Percentiles rank a stretch among this genome's conserved stretches.
phyloP scores from a whole-genome alignment of 2,113 vertebrate genomes.

The Astatotilapia flaviijosephi region DNA sequence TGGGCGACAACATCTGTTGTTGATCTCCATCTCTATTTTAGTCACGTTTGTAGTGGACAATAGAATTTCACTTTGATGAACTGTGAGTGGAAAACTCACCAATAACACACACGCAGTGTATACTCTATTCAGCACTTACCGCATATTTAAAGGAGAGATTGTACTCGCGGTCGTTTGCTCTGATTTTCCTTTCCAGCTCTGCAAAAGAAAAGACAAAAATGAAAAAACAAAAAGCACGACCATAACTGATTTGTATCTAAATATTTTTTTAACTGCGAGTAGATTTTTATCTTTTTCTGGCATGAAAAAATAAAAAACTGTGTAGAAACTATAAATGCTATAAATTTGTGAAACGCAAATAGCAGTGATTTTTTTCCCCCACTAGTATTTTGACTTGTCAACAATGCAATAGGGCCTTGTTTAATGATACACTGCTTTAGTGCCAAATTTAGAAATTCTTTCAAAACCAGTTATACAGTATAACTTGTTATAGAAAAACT shows the following conservation, averaged over 20 bases:
- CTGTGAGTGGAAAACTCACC: background rate
- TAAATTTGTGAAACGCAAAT: rapidly evolving
- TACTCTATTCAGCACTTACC: slow-evolving; percentile 68
- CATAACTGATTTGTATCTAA: background rate
- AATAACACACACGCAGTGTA: background rate
- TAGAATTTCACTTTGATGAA: background rate
- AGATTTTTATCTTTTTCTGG: background rate
- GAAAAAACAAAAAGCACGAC: background rate
- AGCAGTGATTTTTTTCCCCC: rapidly evolving
- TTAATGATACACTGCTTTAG: background rate
- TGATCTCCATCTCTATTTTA: background rate
- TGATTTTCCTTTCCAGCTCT: slow-evolving; percentile 84
- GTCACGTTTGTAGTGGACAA: background rate
- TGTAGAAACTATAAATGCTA: background rate
- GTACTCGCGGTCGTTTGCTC: slow-evolving; percentile 85
- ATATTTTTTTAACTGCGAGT: rapidly evolving
- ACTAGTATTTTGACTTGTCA: rapidly evolving
- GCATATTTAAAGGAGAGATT: slow-evolving; percentile 85
- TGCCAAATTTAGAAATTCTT: background rate
- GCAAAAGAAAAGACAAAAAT: background rate
- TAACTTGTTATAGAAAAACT: rapidly evolving
- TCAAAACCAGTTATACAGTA: background rate
- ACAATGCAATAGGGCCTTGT: background rate
- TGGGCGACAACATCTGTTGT: background rate
- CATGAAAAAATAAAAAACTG: background rate